Evolutionary conservation across 2,113 vertebrate species (phyloP), one percentile per base, ranked within the genome.

Genomic region (Pelecanoides urinatrix): DNA sequence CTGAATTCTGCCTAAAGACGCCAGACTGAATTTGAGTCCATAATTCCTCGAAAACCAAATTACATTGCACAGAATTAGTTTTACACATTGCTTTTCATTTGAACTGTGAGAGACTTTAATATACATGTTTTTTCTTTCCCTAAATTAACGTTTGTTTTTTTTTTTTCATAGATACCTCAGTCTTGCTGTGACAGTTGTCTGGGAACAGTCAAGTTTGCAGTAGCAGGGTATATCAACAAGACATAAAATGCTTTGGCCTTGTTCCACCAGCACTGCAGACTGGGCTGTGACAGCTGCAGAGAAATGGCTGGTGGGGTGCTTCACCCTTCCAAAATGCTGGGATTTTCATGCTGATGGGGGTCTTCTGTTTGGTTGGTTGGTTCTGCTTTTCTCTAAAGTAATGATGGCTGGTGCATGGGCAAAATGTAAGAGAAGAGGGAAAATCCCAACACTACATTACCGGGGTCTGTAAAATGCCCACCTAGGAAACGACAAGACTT

Each of bases 401-500:
- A 63, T 55, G 21, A 25, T 90, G 87, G 38, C 74, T 86, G 55
- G 34, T 52, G 45, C 87, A 70, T 36, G 13, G 50, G 32, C 49
- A 86, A 92, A 94, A 94, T 34, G 23, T 70, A 70, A 79, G 30
- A 68, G 66, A 38, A 82, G 32, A 92, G 62, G 36, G 52, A 94
- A 97, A 73, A 82, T 61, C 67, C 62, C 58, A 96, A 58, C 26
- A 66, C 79, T 87, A 52, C 15, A 59, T 32, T 78, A 9, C 15
- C 66, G 92, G 38, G 77, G 29, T 95, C 89, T 85, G 45, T 61
- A 94, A 97, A 96, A 96, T 68, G 49, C 73, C 81, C 72, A 95
- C 76, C 89, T 90, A 97, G 78, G 72, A 97, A 96, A 17, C 40
- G 29, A 68, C 50, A 95, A 92, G 72, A 86, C 63, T 92, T 96